Conservation (phyloP, 2,888 invertebrate genomes). For the Tinea semifulvella region DNA sequence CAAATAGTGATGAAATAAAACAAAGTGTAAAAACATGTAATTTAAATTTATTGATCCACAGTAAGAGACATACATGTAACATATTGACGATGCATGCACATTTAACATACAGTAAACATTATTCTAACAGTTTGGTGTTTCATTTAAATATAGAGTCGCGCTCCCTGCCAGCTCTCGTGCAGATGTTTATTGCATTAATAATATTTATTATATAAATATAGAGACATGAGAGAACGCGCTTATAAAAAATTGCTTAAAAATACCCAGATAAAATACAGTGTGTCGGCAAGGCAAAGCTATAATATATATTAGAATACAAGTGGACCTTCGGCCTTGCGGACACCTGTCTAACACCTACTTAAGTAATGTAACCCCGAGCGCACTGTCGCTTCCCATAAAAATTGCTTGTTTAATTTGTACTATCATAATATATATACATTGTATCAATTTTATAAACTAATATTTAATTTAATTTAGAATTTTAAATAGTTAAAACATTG, state of each 20-base stretch:
- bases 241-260: background rate
- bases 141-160: background rate
- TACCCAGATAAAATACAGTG: slow-evolving; percentile 8
- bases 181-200: no score
- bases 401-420: slow-evolving; percentile 7
- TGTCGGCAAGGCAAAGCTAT: background rate
- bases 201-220: slow-evolving; percentile 1
- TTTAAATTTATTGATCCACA: slow-evolving; percentile 3
- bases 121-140: slow-evolving; percentile 3
- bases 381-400: background rate
- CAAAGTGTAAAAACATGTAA: background rate
- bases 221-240: background rate
- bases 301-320: slow-evolving; percentile 2
- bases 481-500: background rate
- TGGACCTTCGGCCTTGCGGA: background rate
- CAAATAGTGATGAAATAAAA: background rate
- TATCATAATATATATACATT: background rate
- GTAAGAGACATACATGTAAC: slow-evolving; percentile 4
- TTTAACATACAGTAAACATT: slow-evolving; percentile 3
- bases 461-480: slow-evolving; percentile 9
- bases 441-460: background rate
- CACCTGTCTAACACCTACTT: slow-evolving; percentile 4
- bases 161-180: no score
- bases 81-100: background rate
- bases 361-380: background rate